A percentile compares a stretch with the other conserved stretches of the same genome.
phyloP scores from a whole-genome alignment of 2,888 invertebrate genomes.

The Altica lythri region DNA sequence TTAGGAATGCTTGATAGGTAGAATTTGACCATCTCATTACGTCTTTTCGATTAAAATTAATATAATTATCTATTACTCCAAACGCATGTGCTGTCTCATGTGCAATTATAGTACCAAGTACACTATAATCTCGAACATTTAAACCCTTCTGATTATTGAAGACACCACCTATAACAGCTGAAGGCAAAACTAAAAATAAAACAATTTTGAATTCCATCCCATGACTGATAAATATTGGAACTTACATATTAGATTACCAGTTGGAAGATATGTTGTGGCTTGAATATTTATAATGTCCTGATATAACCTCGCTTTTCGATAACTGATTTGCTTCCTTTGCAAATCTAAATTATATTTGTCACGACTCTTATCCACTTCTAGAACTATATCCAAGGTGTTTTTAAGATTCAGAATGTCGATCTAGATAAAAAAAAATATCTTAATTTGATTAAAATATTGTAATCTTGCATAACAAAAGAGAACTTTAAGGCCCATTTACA shows the following conservation, averaged over 20 bases:
- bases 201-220: neutral
- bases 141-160: conserved; percentile 43
- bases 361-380: conserved; percentile 28
- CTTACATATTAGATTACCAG: conserved; percentile 35
- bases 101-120: conserved; percentile 47
- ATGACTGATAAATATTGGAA: neutral
- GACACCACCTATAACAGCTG: conserved; percentile 43
- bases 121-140: conserved; percentile 47
- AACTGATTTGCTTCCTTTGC: conserved; percentile 20
- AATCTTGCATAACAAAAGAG: no score
- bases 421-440: conserved; percentile 19
- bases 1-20: conserved; percentile 31
- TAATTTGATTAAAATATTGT: no score
- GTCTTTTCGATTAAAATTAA: conserved; percentile 15
- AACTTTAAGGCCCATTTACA: no score
- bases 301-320: conserved; percentile 24
- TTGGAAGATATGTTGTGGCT: conserved; percentile 28
- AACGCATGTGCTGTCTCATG: conserved; percentile 47
- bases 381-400: conserved; percentile 31
- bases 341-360: conserved; percentile 29
- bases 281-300: conserved; percentile 24
- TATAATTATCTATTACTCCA: conserved; percentile 28
- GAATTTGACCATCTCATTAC: conserved; percentile 36
- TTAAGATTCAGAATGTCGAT: conserved; percentile 25
- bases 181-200: conserved; percentile 44